Base-by-base conservation (phyloP, 2,113 vertebrate genomes). In the Lichenostomus cassidix region DNA sequence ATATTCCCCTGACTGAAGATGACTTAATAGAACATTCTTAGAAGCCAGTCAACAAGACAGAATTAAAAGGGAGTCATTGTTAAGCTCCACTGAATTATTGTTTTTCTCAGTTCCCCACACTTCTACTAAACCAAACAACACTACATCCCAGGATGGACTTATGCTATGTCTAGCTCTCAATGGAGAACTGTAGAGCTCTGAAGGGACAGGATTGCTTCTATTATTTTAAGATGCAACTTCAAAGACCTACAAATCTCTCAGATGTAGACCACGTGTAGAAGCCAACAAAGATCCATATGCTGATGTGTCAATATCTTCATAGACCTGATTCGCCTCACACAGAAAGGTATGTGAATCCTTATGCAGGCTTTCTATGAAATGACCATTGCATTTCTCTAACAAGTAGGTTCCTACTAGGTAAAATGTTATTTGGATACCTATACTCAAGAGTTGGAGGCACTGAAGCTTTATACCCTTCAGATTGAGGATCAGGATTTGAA, bases 1-100 rank as follows among this genome's bases (percentile, higher is more conserved):
- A 56, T 88, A 80, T 42, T 87, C 56, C 41, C 64, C 76, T 92
- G 60, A 78, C 56, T 75, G 67, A 91, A 88, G 82, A 91, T 58
- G 88, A 91, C 87, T 94, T 95, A 83, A 96, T 93, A 87, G 91
- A 95, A 78, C 55, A 68, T 82, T 89, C 92, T 93, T 83, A 88
- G 42, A 92, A 87, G 74, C 41, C 71, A 83, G 75, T 80, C 63
- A 74, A 56, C 64, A 76, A 58, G 52, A 31, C 46, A 46, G 21
- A 90, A 83, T 94, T 95, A 87, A 82, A 78, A 63, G 65, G 24
- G 8, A 94, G 28, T 41, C 49, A 81, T 21, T 41, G 19, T 83
- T 55, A 73, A 83, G 27, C 37, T 89, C 52, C 1, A 2, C 3
- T 60, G 52, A 89, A 74, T 77, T 84, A 80, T 6, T 52, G 28